Evolutionary conservation across 2,888 invertebrate species (phyloP), one percentile per base, ranked within the genome.

Genomic region (Iphiclides podalirius): DNA sequence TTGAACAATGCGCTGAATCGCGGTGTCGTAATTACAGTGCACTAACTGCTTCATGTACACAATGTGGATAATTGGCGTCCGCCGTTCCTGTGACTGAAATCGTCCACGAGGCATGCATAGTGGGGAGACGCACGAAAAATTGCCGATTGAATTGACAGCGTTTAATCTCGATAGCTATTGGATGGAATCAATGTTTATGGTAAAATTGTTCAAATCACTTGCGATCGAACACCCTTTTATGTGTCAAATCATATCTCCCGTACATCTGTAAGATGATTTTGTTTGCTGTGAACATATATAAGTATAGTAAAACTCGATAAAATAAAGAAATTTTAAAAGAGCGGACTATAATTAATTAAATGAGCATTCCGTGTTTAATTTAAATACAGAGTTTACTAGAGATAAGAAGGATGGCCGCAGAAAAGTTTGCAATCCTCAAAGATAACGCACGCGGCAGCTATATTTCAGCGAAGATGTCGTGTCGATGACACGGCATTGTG

Each of bases 1-100:
- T 78, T 79, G 83, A 86, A 86, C 86, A 86, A 86, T 86, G 68
- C 76, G 64, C 67, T 75, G 79, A 85, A 83, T 82, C 82, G 80
- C 73, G 58, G 63, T 68, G 68, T 61, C 61, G 77, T 84, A 84
- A 84, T 84, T 83, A 75, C 66, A 68, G 69, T 67, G 72, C 74
- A 69, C 72, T 79, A 76, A 80, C 80, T 80, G 76, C 79, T 84
- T 79, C 80, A 73, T 79, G 23, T 47, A 47, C 47, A 83, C 86
- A 84, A 85, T 84, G 75, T 72, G 72, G 72, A 82, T 83, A 85
- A 85, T 86, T 86, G 79, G 20, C 6, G 20, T 20, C 75, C 72
- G 66, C 66, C 61, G 68, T 58, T 59, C 73, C 74, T 75, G 74
- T 78, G 72, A 75, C 82, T 81, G 78, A 78, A 84, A 84, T 77